Evolutionary conservation across 2,113 vertebrate genomes (phyloP).

Genomic region (Pionites leucogaster): DNA sequence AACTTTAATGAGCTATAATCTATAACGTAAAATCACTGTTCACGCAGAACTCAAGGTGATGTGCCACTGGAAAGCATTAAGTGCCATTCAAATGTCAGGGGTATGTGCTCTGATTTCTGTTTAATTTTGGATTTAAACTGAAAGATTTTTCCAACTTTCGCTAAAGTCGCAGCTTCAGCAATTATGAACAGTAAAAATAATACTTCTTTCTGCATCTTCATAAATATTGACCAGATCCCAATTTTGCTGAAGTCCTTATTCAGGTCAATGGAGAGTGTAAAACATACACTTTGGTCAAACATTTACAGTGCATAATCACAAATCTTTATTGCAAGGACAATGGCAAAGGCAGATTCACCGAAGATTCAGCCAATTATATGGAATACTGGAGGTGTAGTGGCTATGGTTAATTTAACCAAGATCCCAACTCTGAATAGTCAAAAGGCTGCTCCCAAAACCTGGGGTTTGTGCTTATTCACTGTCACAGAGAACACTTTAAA

Average conservation of each 20-base stretch:
- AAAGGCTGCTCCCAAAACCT: background rate
- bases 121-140: background rate
- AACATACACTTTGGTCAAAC: background rate
- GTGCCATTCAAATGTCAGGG: background rate
- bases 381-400: background rate
- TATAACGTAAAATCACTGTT: background rate
- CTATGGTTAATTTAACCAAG: background rate
- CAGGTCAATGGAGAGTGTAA: background rate
- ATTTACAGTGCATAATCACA: background rate
- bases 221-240: background rate
- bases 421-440: background rate
- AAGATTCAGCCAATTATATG: background rate
- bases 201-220: background rate
- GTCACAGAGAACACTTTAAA: background rate
- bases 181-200: background rate
- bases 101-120: too few relatives aligned
- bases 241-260: background rate
- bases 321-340: background rate
- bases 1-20: background rate
- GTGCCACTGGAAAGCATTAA: background rate
- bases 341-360: background rate
- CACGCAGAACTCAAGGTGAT: background rate
- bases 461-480: background rate
- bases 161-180: background rate
- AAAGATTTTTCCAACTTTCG: background rate